These are phyloP conservation scores for Dendrolimus pini DNA, from an alignment of 2,888 invertebrate genomes.

Conservation along the genomic window DNA sequence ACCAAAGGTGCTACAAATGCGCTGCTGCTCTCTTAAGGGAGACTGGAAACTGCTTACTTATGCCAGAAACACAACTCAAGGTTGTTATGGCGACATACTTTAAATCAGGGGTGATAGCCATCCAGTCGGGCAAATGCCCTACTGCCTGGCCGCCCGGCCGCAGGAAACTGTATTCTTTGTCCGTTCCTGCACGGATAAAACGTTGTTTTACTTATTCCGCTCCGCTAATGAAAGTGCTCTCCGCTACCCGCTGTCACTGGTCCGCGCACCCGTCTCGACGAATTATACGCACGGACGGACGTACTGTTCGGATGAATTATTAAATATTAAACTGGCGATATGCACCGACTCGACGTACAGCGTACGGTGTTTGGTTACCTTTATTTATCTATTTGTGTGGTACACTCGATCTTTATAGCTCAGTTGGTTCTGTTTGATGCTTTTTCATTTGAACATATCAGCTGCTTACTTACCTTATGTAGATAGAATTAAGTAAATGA, in stretches of 20 bases:
- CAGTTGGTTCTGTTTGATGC: neutral
- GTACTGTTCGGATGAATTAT: slow-evolving; percentile 56
- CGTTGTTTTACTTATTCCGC: neutral
- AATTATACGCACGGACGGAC: slow-evolving; percentile 52
- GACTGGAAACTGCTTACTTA: neutral
- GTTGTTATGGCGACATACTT: neutral
- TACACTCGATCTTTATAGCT: neutral
- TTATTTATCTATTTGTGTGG: slow-evolving; percentile 1
- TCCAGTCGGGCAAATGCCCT: neutral
- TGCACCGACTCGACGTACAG: slow-evolving; percentile 22
- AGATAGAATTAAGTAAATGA: neutral
- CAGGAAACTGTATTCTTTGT: neutral
- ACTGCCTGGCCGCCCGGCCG: neutral
- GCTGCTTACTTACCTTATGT: slow-evolving; percentile 4
- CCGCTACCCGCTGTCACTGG: slow-evolving; percentile 19
- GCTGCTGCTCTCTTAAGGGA: neutral
- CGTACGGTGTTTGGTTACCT: slow-evolving; percentile 37
- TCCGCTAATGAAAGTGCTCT: slow-evolving; percentile 7
- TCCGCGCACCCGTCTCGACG: slow-evolving; percentile 37
- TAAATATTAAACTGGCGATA: slow-evolving; percentile 46
- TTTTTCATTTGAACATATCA: neutral
- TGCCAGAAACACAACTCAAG: neutral
- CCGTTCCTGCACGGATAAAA: neutral
- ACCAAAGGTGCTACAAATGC: neutral
- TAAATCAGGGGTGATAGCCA: neutral